phyloP scores from a whole-genome alignment of 2,113 vertebrate species.

The Spermophilus dauricus region DNA sequence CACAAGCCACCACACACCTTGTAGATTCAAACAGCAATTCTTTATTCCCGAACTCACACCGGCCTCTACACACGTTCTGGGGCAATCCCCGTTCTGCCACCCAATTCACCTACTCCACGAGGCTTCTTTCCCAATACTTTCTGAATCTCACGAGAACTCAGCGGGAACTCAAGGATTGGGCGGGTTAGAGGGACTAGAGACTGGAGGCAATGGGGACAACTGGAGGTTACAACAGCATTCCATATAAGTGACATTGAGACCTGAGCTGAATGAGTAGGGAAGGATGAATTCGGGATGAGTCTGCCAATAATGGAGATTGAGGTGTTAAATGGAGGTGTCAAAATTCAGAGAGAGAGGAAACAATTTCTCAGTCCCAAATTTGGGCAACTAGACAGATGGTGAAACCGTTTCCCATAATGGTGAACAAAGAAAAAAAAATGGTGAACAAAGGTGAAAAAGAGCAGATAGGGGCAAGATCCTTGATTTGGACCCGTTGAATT shows the following conservation, averaged over 20 bases:
- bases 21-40: too few relatives aligned
- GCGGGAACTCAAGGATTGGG: too few relatives aligned
- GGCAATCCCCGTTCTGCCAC: too few relatives aligned
- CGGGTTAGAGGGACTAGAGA: background rate
- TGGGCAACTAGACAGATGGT: background rate
- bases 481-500: background rate
- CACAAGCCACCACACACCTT: too few relatives aligned
- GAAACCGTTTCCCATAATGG: background rate
- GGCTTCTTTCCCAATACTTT: too few relatives aligned
- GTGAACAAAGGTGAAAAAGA: background rate
- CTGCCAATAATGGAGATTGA: background rate
- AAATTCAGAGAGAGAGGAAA: constrained; percentile 15
- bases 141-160: too few relatives aligned
- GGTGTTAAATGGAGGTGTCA: fast-evolving
- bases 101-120: too few relatives aligned
- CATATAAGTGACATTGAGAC: background rate
- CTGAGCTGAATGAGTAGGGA: background rate
- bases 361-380: background rate
- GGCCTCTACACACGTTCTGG: too few relatives aligned
- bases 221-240: background rate
- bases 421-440: background rate
- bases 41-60: too few relatives aligned
- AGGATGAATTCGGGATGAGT: background rate
- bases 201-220: background rate
- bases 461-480: background rate